These are phyloP conservation scores for Drosophila dives DNA, from an alignment of 2,888 invertebrate genomes.

Conservation along the genomic window DNA sequence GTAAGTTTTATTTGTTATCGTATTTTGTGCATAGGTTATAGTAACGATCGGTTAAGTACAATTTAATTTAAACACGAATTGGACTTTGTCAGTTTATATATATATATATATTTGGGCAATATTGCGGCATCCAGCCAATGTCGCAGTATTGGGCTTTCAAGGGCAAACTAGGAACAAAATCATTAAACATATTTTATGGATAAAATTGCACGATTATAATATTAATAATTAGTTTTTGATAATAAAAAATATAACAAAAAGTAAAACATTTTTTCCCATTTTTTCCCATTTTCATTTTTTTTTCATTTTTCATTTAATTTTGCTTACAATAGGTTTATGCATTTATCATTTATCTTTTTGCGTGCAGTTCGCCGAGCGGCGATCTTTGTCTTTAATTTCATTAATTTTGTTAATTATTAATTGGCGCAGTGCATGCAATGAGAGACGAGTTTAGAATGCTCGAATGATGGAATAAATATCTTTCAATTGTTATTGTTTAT, in stretches of 20 bases:
- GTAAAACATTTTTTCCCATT: constrained; percentile 3
- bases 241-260: constrained; percentile 24
- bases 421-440: constrained; percentile 63
- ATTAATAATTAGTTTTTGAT: background rate
- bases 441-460: constrained; percentile 35
- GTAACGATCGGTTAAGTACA: constrained; percentile 53
- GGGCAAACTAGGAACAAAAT: background rate
- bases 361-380: constrained; percentile 16
- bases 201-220: constrained; percentile 25
- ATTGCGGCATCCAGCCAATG: constrained; percentile 75
- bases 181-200: constrained; percentile 9
- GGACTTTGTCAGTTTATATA: constrained; percentile 13
- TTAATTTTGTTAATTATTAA: constrained; percentile 31
- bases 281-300: background rate
- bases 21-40: constrained; percentile 40
- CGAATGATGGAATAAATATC: constrained; percentile 64
- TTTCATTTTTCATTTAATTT: constrained; percentile 41
- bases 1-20: constrained; percentile 52
- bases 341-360: constrained; percentile 2
- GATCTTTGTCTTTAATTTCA: constrained; percentile 10
- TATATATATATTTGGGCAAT: constrained; percentile 41
- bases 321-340: constrained; percentile 26
- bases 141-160: constrained; percentile 58
- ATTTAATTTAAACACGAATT: constrained; percentile 32
- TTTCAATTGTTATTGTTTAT: constrained; percentile 50